Evolutionary conservation across 2,113 vertebrate species (phyloP), one percentile per base, ranked within the genome.

Genomic region (Aptenodytes patagonicus): DNA sequence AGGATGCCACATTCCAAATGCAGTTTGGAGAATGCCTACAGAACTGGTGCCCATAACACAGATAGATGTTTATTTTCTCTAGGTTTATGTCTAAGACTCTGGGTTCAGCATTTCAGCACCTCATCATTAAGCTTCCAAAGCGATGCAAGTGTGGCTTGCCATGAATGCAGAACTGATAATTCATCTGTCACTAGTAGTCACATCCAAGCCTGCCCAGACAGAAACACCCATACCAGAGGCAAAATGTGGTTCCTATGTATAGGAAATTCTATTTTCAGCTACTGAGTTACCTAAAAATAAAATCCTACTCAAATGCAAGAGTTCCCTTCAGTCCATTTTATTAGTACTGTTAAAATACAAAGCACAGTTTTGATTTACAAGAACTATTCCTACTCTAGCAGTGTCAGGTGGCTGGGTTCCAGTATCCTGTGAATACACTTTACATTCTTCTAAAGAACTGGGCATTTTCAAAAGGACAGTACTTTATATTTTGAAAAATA

Each of bases 401-500:
- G 44, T n/a, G 77, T 78, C 57, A 90, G 29, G 69, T 64, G 73
- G 73, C 52, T 89, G 55, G 17, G 10, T 71, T 95, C 89, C 85
- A 84, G 49, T 70, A 80, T 69, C 68, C 83, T 91, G 73, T 76
- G 70, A 93, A 96, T 88, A 71, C 6, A 78, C 22, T 95, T 87
- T 83, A 87, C 71, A 78, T 96, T 96, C 70, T 82, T 90, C 81
- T 90, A 72, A 91, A 96, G 44, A 96, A 86, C n/a, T 60, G 81
- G 77, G 47, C 46, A 80, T 80, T 94, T 93, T 93, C 87, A 81
- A 90, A 90, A 66, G 75, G 55, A 90, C 84, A 89, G 38, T 68
- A 90, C 46, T 92, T 91, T 65, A 82, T 92, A 70, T 94, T 96
- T 92, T 94, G 89, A 96, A 94, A 96, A 95, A 91, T 91, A 89